Conservation (phyloP, 2,888 invertebrate species). For the Dolichomitus sp. region DNA sequence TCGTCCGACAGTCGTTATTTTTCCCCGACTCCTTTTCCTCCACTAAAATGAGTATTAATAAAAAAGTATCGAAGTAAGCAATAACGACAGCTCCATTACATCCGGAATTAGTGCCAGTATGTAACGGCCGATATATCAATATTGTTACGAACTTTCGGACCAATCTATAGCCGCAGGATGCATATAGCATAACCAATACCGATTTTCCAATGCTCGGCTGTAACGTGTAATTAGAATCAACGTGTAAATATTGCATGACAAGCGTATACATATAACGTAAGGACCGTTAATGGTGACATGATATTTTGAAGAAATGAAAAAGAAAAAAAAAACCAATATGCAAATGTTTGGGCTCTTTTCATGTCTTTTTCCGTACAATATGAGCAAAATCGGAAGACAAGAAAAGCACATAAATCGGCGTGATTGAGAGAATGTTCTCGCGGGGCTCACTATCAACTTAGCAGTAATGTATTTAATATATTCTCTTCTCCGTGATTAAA, state of each 20-base stretch:
- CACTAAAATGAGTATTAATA: background rate
- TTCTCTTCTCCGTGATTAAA: constrained; percentile 62
- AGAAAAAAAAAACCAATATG: constrained; percentile 35
- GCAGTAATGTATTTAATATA: constrained; percentile 56
- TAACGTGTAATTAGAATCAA: constrained; percentile 74
- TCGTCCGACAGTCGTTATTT: constrained; percentile 65
- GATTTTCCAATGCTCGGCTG: constrained; percentile 76
- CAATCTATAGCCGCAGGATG: constrained; percentile 75
- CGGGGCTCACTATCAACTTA: constrained; percentile 47
- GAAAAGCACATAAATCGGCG: constrained; percentile 26
- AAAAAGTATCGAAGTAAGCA: background rate
- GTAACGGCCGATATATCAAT: constrained; percentile 44
- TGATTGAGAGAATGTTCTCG: constrained; percentile 14
- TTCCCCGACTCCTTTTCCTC: background rate
- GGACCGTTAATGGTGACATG: constrained; percentile 55
- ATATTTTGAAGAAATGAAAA: constrained; percentile 71
- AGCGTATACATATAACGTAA: constrained; percentile 72
- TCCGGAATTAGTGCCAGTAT: constrained; percentile 48
- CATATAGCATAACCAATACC: constrained; percentile 73
- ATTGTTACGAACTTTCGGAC: constrained; percentile 73
- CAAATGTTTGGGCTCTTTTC: constrained; percentile 35
- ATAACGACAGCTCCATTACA: constrained; percentile 22
- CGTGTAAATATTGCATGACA: constrained; percentile 75
- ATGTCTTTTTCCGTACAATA: constrained; percentile 32
- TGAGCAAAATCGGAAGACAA: constrained; percentile 9